Conservation (phyloP, 2,888 invertebrate genomes). For the Mythimna pallens region DNA sequence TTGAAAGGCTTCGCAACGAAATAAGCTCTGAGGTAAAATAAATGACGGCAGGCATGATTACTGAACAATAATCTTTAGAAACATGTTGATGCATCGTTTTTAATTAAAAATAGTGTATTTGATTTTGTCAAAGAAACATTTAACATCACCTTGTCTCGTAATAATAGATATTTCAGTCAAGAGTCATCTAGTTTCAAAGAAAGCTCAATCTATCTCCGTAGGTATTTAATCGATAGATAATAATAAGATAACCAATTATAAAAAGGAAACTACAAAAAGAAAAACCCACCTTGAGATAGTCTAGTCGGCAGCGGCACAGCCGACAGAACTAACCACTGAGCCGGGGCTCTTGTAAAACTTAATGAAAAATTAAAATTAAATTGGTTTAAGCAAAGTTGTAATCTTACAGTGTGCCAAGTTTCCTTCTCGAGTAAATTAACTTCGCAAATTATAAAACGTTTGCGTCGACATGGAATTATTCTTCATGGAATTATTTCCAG, state of each 20-base stretch:
- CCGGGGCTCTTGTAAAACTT: slow-evolving; percentile 33
- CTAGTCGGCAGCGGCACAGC: not conserved
- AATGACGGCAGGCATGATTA: not conserved
- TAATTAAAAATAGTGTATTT: not conserved
- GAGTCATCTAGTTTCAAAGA: not conserved
- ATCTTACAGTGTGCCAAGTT: slow-evolving; percentile 42
- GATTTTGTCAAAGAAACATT: not conserved
- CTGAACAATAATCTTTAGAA: not conserved
- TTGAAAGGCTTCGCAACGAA: slow-evolving; percentile 2
- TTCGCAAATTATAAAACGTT: slow-evolving; percentile 52
- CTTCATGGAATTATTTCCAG: slow-evolving; percentile 13
- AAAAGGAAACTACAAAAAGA: not conserved
- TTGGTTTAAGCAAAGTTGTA: slow-evolving; percentile 53
- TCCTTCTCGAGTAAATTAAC: slow-evolving; percentile 43
- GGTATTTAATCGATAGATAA: not conserved
- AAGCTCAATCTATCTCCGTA: not conserved
- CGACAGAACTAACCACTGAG: slow-evolving; percentile 21
- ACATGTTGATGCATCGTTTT: not conserved
- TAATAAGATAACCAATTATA: not conserved
- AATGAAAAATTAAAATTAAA: slow-evolving; percentile 57
- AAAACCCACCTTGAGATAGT: not conserved
- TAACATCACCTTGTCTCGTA: no score
- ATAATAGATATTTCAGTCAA: not conserved
- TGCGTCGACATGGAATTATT: slow-evolving; percentile 38
- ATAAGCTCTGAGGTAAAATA: not conserved